A percentile compares a stretch with the other conserved stretches of the same genome.
These are phyloP conservation scores for Umimayanthus kanabou DNA, from an alignment of 92 coral and sea anemone genomes.

Conservation along the genomic window DNA sequence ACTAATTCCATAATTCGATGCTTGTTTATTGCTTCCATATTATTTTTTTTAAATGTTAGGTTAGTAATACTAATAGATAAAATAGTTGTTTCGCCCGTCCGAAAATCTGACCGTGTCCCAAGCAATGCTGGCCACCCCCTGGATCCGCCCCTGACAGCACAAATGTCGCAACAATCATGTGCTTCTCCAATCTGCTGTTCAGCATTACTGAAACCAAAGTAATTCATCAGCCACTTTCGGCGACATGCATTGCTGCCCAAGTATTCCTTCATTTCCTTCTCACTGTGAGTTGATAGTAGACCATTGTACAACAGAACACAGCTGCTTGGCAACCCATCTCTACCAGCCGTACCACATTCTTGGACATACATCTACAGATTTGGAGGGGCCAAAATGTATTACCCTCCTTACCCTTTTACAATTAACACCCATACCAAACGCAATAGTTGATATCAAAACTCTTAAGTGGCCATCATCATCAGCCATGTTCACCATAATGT, in stretches of 20 bases:
- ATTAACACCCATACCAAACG: constrained; percentile 60
- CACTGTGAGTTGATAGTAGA: constrained; percentile 34
- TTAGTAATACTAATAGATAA: too few relatives aligned
- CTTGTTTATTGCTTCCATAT: too few relatives aligned
- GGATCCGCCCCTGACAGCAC: too few relatives aligned
- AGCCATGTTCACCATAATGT: constrained; percentile 57
- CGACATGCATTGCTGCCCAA: constrained; percentile 35
- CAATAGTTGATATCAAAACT: constrained; percentile 56
- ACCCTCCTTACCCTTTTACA: constrained; percentile 43
- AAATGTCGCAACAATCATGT: too few relatives aligned
- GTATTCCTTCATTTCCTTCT: constrained; percentile 44
- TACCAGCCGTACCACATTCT: constrained; percentile 55
- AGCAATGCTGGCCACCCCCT: too few relatives aligned
- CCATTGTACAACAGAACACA: constrained; percentile 41
- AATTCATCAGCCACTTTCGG: constrained; percentile 46
- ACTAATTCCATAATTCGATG: too few relatives aligned
- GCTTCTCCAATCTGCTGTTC: background rate
- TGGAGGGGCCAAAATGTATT: constrained; percentile 54
- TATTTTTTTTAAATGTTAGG: too few relatives aligned
- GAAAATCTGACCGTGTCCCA: too few relatives aligned
- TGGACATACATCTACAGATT: constrained; percentile 46
- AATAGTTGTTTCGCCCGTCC: too few relatives aligned
- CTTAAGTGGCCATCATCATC: constrained; percentile 50
- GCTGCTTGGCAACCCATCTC: constrained; percentile 50
- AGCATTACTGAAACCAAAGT: constrained; percentile 26